Evolutionary conservation across 2,797 vertebrate genomes (phyloP).

Genomic region (Ficedula albicollis): DNA sequence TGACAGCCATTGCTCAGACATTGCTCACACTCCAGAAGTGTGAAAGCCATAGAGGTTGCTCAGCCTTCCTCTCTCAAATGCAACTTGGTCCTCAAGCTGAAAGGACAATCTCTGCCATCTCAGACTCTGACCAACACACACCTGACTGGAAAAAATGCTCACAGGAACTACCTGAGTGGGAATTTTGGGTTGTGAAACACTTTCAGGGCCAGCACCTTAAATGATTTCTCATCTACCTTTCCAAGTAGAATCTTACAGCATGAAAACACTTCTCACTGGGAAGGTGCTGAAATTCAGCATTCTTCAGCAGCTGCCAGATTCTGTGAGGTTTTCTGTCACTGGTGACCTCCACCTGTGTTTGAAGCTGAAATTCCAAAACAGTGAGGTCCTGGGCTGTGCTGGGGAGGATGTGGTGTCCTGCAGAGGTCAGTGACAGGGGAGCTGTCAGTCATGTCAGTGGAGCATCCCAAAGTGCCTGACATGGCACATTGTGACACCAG

Average conservation of each 20-base stretch:
- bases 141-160: background rate
- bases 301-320: background rate
- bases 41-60: background rate
- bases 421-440: accelerated
- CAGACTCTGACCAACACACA: background rate
- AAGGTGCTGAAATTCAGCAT: background rate
- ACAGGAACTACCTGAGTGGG: background rate
- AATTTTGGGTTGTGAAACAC: background rate
- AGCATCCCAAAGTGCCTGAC: background rate
- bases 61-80: background rate
- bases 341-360: background rate
- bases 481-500: background rate
- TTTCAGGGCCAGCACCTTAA: background rate
- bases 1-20: background rate
- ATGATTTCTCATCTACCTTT: background rate
- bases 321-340: background rate
- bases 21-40: background rate
- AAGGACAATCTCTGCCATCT: background rate
- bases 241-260: background rate
- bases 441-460: accelerated
- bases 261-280: background rate
- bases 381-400: background rate
- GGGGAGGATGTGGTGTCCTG: background rate
- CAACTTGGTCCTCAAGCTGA: background rate
- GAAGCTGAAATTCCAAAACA: background rate